phyloP scores from a whole-genome alignment of 2,888 invertebrate genomes.

The Allophyes oxyacanthae region DNA sequence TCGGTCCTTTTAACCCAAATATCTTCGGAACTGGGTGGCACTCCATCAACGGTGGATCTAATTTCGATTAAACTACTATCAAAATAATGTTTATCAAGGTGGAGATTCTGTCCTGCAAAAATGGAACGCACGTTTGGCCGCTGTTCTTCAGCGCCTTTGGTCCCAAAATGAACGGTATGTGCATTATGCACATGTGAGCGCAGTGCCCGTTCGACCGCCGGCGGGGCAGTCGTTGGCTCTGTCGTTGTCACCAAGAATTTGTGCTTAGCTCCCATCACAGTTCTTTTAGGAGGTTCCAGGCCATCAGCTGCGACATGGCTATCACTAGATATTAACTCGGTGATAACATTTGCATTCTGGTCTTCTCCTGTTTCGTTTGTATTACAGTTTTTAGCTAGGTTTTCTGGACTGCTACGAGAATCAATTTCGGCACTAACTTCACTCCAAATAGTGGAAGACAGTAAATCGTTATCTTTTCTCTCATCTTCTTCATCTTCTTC shows the following conservation, averaged over 20 bases:
- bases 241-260: slow-evolving; percentile 82
- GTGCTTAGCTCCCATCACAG: slow-evolving; percentile 81
- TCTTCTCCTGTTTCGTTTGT: slow-evolving; percentile 52
- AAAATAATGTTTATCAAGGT: slow-evolving; percentile 94
- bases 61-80: slow-evolving; percentile 95
- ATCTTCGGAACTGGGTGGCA: slow-evolving; percentile 91
- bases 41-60: slow-evolving; percentile 92
- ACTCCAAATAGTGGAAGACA: slow-evolving; percentile 58
- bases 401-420: slow-evolving; percentile 54
- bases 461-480: slow-evolving; percentile 71
- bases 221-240: slow-evolving; percentile 68
- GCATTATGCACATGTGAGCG: slow-evolving; percentile 87
- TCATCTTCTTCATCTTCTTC: slow-evolving; percentile 95
- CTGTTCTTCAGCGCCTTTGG: slow-evolving; percentile 88
- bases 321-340: slow-evolving; percentile 31
- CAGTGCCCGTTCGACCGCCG: slow-evolving; percentile 84
- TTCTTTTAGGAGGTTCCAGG: slow-evolving; percentile 75
- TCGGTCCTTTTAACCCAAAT: slow-evolving; percentile 92
- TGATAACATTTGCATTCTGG: slow-evolving; percentile 52
- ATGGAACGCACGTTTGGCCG: slow-evolving; percentile 90
- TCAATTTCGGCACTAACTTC: slow-evolving; percentile 56
- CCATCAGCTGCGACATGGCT: slow-evolving; percentile 63
- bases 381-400: slow-evolving; percentile 52
- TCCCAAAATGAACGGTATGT: slow-evolving; percentile 92
- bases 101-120: slow-evolving; percentile 89